A percentile compares a stretch with the other conserved stretches of the same genome.
Conservation (phyloP, 1,140 invertebrate species). For the Orchesella cincta region DNA sequence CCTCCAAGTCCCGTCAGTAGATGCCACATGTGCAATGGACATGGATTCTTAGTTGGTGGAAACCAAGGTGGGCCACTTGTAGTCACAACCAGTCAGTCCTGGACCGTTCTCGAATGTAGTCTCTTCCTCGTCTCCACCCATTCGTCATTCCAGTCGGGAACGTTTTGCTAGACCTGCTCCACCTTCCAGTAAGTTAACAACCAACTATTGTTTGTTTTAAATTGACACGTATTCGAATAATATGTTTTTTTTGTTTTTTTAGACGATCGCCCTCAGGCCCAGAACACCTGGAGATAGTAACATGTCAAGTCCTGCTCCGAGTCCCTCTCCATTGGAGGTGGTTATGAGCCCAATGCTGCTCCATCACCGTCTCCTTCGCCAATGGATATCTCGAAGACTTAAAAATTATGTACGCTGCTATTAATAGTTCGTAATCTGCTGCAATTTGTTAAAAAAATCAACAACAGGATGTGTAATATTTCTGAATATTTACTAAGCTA, state of each 20-base stretch:
- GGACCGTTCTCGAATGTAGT: constrained; percentile 51
- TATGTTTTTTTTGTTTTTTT: not conserved
- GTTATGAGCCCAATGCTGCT: constrained; percentile 45
- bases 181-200: constrained; percentile 23
- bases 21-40: constrained; percentile 71
- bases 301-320: constrained; percentile 45
- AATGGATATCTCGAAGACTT: constrained; percentile 52
- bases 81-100: constrained; percentile 48
- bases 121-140: constrained; percentile 51
- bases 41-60: constrained; percentile 55
- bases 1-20: constrained; percentile 69
- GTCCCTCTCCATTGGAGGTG: constrained; percentile 45
- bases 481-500: too few relatives aligned
- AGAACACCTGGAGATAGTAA: constrained; percentile 50
- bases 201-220: too few relatives aligned
- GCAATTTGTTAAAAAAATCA: too few relatives aligned
- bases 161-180: constrained; percentile 47
- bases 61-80: constrained; percentile 46
- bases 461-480: too few relatives aligned
- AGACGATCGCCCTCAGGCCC: constrained; percentile 56
- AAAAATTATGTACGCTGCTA: too few relatives aligned
- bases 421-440: not conserved
- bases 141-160: constrained; percentile 46
- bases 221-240: too few relatives aligned
- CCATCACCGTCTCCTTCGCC: constrained; percentile 48